phyloP scores from a whole-genome alignment of 2,888 invertebrate species.

The Catocala fraxini region DNA sequence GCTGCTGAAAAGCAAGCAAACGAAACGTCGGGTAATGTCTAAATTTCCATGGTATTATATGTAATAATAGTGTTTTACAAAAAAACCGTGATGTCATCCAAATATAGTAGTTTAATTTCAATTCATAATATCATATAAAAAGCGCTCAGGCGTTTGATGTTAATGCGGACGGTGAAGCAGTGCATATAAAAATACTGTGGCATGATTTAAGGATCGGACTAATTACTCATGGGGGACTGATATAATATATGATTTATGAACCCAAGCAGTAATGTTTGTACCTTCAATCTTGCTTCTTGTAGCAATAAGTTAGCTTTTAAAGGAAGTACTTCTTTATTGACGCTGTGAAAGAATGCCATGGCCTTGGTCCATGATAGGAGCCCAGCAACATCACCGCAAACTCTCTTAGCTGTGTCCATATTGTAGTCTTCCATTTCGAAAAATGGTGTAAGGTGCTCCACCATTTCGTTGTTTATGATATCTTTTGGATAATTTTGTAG shows the following conservation, averaged over 20 bases:
- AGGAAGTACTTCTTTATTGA: constrained; percentile 98
- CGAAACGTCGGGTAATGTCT: too few relatives aligned
- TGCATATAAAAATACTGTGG: too few relatives aligned
- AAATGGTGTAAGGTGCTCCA: constrained; percentile 96
- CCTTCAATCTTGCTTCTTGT: constrained; percentile 96
- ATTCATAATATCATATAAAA: too few relatives aligned
- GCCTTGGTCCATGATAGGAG: constrained; percentile 98
- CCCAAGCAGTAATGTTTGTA: constrained; percentile 25
- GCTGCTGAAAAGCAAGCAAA: too few relatives aligned
- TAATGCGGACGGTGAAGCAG: too few relatives aligned
- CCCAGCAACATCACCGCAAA: constrained; percentile 98
- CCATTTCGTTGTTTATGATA: constrained; percentile 98
- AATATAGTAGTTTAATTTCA: not conserved
- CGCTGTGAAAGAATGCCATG: constrained; percentile 98
- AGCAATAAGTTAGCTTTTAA: constrained; percentile 96
- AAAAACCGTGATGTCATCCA: too few relatives aligned
- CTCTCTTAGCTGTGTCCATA: constrained; percentile 98
- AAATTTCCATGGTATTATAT: too few relatives aligned
- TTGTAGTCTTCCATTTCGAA: constrained; percentile 99
- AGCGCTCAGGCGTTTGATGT: too few relatives aligned
- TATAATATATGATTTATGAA: not conserved
- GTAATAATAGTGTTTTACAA: too few relatives aligned
- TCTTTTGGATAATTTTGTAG: constrained; percentile 98
- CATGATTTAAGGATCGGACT: too few relatives aligned
- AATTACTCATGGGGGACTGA: too few relatives aligned